These are phyloP conservation scores for Psococerastis gibbosa DNA, from an alignment of 2,888 invertebrate species.

Conservation along the genomic window DNA sequence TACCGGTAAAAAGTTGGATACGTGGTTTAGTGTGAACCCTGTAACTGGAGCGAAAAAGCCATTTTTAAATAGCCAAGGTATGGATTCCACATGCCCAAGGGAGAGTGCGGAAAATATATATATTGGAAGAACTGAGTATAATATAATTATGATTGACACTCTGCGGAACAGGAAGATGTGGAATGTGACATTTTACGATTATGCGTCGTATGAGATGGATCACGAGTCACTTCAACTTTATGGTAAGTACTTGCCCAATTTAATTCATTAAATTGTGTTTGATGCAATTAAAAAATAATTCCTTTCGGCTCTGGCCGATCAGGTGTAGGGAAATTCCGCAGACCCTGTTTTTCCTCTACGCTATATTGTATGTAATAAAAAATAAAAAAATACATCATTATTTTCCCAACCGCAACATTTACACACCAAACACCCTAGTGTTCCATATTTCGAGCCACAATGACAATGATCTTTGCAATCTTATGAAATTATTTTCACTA, in stretches of 20 bases:
- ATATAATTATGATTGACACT: slow-evolving; percentile 83
- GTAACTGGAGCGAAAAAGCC: slow-evolving; percentile 43
- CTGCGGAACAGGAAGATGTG: slow-evolving; percentile 55
- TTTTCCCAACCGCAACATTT: no score
- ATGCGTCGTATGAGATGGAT: slow-evolving; percentile 66
- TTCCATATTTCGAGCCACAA: no score
- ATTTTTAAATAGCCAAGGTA: slow-evolving; percentile 37
- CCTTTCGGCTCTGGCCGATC: no score
- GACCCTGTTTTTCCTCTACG: no score
- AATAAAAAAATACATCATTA: no score
- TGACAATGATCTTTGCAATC: no score
- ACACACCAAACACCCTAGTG: no score
- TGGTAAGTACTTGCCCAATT: slow-evolving; percentile 44
- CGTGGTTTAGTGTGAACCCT: slow-evolving; percentile 83
- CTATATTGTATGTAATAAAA: no score
- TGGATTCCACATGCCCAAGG: slow-evolving; percentile 47
- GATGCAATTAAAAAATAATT: no score
- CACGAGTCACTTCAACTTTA: slow-evolving; percentile 61
- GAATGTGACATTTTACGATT: slow-evolving; percentile 96
- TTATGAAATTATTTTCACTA: no score
- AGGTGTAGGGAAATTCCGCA: no score
- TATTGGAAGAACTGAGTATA: slow-evolving; percentile 78
- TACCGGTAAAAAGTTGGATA: slow-evolving; percentile 67
- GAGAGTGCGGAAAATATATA: slow-evolving; percentile 50
- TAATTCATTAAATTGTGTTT: background rate